Conservation (phyloP, 1,140 invertebrate genomes). For the Ylistrum balloti region DNA sequence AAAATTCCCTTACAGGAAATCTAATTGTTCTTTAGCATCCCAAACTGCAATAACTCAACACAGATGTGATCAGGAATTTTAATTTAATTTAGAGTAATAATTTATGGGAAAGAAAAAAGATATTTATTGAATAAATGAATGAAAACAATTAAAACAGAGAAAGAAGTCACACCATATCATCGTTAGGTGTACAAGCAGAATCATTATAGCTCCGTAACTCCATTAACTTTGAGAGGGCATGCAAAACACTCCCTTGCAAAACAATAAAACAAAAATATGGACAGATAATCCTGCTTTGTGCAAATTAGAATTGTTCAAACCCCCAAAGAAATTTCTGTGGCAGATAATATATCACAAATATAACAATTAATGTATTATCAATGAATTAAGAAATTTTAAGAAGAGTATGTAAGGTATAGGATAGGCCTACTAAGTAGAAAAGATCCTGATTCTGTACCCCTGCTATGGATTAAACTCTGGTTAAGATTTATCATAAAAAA, state of each 20-base stretch:
- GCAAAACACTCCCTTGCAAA: neutral
- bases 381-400: too few species aligned
- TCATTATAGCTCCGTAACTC: neutral
- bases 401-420: too few species aligned
- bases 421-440: too few species aligned
- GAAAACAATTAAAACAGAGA: slow-evolving; percentile 4
- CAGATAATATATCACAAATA: too few species aligned
- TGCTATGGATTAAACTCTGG: too few species aligned
- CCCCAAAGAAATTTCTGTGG: too few species aligned
- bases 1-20: neutral
- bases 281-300: neutral
- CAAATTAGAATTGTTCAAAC: neutral
- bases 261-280: slow-evolving; percentile 13
- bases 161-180: neutral
- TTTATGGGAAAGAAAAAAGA: slow-evolving; percentile 29
- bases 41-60: neutral
- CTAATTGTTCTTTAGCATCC: slow-evolving; percentile 12
- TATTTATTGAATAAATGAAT: slow-evolving; percentile 36
- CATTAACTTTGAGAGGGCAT: neutral
- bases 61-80: neutral
- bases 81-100: neutral
- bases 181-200: neutral
- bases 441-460: too few species aligned
- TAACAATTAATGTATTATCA: too few species aligned
- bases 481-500: too few species aligned